Conservation (phyloP, 2,113 vertebrate genomes). For the Centropristis striata region DNA sequence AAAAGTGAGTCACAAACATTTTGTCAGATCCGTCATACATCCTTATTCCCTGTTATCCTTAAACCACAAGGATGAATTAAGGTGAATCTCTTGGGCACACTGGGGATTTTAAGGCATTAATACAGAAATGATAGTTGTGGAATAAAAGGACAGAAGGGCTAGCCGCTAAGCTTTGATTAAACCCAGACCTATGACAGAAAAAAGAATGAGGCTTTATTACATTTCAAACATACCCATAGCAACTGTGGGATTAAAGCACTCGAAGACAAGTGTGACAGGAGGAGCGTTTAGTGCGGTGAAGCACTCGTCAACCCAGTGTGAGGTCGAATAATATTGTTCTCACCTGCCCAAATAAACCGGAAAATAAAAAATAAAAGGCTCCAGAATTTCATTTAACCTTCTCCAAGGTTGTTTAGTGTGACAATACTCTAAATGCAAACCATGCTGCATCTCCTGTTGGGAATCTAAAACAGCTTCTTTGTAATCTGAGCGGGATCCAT, state of each 20-base stretch:
- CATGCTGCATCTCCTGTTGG: not conserved
- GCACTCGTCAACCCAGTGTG: conserved; percentile 2
- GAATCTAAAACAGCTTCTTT: not conserved
- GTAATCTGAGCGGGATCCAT: not conserved
- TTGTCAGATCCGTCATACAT: not conserved
- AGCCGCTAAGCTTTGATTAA: conserved; percentile 41
- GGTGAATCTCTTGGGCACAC: conserved; percentile 24
- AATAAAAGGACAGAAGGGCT: conserved; percentile 34
- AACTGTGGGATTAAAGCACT: conserved; percentile 10
- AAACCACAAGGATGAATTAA: conserved; percentile 53
- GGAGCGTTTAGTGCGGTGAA: not conserved
- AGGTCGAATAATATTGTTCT: not conserved
- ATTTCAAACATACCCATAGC: conserved; percentile 35
- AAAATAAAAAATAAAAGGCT: not conserved
- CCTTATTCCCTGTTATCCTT: conserved; percentile 44
- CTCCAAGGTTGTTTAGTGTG: not conserved
- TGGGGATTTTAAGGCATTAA: conserved; percentile 41
- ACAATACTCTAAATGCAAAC: conserved; percentile 7
- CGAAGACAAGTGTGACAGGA: conserved; percentile 5
- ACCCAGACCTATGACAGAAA: conserved; percentile 16
- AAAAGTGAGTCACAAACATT: not conserved
- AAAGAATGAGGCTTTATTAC: conserved; percentile 30
- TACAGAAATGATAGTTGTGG: not conserved
- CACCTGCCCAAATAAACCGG: conserved; percentile 10
- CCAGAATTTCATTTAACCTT: not conserved